These are phyloP conservation scores for Fulica atra DNA, from an alignment of 2,113 vertebrate genomes.

Conservation along the genomic window DNA sequence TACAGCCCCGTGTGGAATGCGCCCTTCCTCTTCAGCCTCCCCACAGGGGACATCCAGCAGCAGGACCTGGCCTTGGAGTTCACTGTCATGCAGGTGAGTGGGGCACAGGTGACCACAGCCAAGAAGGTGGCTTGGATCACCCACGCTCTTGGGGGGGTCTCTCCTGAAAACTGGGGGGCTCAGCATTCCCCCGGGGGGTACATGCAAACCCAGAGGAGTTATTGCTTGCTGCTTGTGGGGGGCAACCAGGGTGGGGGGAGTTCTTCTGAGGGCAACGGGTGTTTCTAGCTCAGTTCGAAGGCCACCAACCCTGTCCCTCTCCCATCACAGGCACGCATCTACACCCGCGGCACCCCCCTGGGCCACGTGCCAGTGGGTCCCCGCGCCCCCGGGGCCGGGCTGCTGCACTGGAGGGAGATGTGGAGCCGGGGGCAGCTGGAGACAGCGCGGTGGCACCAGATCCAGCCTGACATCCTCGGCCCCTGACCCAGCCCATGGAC, in stretches of 20 bases:
- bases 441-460: conserved; percentile 76
- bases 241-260: not conserved
- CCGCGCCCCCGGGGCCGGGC: conserved; percentile 46
- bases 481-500: not conserved
- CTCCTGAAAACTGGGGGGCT: not conserved
- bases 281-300: not conserved
- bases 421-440: conserved; percentile 76
- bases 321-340: conserved; percentile 74
- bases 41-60: conserved; percentile 72
- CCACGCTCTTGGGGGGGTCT: not conserved
- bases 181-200: not conserved
- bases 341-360: conserved; percentile 73
- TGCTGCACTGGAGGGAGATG: conserved; percentile 83
- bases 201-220: accelerated
- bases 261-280: not conserved
- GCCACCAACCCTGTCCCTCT: not conserved
- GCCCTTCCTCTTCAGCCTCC: conserved; percentile 83
- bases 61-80: conserved; percentile 77
- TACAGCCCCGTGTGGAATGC: conserved; percentile 81
- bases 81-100: conserved; percentile 80
- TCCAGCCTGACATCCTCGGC: conserved; percentile 53
- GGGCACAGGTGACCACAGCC: accelerated
- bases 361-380: conserved; percentile 77
- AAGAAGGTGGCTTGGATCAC: not conserved
- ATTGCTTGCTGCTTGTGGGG: too few species aligned